A percentile compares a stretch with the other conserved stretches of the same genome.
phyloP scores from a whole-genome alignment of 2,113 vertebrate species.

The Hemichromis elongatus region DNA sequence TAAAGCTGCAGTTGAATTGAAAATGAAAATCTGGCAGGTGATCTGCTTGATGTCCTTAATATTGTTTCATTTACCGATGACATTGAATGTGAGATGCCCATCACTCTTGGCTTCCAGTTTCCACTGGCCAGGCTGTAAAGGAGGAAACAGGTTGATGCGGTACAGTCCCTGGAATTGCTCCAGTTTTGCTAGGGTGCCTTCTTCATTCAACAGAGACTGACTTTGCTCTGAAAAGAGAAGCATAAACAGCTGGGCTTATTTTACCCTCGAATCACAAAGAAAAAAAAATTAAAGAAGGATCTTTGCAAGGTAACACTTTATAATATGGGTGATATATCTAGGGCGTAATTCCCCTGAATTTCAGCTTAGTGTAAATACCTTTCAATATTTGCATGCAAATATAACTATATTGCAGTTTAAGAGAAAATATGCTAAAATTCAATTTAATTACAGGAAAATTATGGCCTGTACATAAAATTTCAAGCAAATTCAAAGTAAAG shows the following conservation, averaged over 20 bases:
- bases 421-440: background rate
- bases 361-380: background rate
- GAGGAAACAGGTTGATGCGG: slow-evolving; percentile 68
- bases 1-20: background rate
- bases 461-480: background rate
- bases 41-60: background rate
- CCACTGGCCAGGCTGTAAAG: slow-evolving; percentile 74
- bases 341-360: background rate
- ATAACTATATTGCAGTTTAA: background rate
- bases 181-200: slow-evolving; percentile 54
- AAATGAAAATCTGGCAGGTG: background rate
- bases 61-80: slow-evolving; percentile 71
- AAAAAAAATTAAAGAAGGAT: background rate
- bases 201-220: slow-evolving; percentile 59
- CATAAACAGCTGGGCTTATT: background rate
- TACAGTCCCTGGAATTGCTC: slow-evolving; percentile 72
- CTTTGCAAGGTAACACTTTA: background rate
- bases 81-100: slow-evolving; percentile 67
- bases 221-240: slow-evolving; percentile 36
- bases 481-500: background rate
- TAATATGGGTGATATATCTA: background rate
- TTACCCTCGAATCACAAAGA: background rate
- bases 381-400: background rate
- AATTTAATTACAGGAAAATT: background rate
- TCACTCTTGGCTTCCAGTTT: slow-evolving; percentile 59